Conservation (phyloP, 2,888 invertebrate genomes). For the Agonopterix alstromeriana region DNA sequence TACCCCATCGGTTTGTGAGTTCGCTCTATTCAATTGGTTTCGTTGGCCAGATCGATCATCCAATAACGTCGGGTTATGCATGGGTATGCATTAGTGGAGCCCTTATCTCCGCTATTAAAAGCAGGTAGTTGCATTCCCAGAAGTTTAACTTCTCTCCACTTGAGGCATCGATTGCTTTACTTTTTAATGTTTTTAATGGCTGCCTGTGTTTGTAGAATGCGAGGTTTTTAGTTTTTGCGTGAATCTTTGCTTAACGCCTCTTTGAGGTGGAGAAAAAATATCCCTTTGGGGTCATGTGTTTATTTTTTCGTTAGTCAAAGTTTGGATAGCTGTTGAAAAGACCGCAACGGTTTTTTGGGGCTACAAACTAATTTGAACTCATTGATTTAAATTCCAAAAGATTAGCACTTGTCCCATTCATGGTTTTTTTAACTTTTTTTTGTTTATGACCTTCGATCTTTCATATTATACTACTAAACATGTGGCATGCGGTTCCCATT, state of each 20-base stretch:
- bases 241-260: constrained; percentile 28
- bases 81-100: constrained; percentile 34
- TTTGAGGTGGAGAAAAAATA: constrained; percentile 9
- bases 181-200: constrained; percentile 30
- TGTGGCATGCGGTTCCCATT: constrained; percentile 38
- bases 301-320: constrained; percentile 14
- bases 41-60: constrained; percentile 41
- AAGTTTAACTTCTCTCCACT: constrained; percentile 27
- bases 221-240: constrained; percentile 37
- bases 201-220: constrained; percentile 24
- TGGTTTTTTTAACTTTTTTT: constrained; percentile 18
- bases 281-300: constrained; percentile 27
- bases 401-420: constrained; percentile 37
- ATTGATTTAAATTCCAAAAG: constrained; percentile 24
- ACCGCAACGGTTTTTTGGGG: background rate
- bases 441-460: constrained; percentile 27
- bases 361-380: constrained; percentile 10
- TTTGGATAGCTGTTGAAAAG: constrained; percentile 4
- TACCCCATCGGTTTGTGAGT: constrained; percentile 46
- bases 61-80: constrained; percentile 42
- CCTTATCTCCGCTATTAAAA: constrained; percentile 46
- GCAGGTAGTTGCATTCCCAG: constrained; percentile 68
- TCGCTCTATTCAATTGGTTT: constrained; percentile 28
- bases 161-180: constrained; percentile 30
- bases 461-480: constrained; percentile 27